Conservation (phyloP, 2,113 vertebrate species). For the Thinocorus orbignyianus region DNA sequence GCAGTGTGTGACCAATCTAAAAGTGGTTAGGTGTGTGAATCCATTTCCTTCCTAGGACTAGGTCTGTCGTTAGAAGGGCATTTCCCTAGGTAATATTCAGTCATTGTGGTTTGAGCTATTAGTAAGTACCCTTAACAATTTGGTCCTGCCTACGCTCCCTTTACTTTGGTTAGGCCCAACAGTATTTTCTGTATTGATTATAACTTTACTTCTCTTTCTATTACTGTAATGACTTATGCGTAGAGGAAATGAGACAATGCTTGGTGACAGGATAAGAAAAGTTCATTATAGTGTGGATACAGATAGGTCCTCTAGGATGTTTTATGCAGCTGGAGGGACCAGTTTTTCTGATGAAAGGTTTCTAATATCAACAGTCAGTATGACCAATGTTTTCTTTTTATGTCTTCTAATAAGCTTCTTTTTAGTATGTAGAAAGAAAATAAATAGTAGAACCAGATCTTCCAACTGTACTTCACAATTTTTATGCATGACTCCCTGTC, state of each 20-base stretch:
- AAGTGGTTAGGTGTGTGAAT: background rate
- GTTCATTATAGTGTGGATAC: background rate
- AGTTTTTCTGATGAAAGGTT: background rate
- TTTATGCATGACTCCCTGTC: background rate
- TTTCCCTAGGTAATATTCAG: background rate
- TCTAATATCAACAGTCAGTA: background rate
- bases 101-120: background rate
- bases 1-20: background rate
- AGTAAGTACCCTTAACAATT: background rate
- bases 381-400: background rate
- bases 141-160: background rate
- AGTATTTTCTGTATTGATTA: background rate
- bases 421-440: background rate
- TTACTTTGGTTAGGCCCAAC: background rate
- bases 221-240: background rate
- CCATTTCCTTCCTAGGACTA: slow-evolving; percentile 3
- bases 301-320: background rate
- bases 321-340: background rate
- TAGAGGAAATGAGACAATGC: background rate
- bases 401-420: background rate
- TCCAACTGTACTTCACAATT: background rate
- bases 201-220: background rate
- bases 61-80: background rate
- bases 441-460: background rate
- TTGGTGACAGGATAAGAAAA: background rate